Evolutionary conservation across 2,888 invertebrate genomes (phyloP), one percentile per base, ranked within the genome.

Genomic region (Parelbella ahira): DNA sequence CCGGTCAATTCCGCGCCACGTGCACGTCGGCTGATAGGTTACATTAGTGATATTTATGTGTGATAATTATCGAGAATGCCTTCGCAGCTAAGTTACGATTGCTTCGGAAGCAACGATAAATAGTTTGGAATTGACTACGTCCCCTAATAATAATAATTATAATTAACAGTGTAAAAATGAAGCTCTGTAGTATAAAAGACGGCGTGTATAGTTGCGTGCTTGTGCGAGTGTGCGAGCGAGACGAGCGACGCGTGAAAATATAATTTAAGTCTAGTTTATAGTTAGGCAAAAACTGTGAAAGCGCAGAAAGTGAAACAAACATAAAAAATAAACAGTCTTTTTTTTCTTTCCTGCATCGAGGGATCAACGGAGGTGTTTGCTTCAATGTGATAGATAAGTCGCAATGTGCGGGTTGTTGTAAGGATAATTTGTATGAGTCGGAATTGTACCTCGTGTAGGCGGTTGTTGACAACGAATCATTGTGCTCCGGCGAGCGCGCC

Each of bases 201-300:
- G 64, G 53, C 58, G 67, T 62, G 68, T 32, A 39, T 32, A 32
- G 39, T 19, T 32, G 62, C 53, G 63, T 61, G 64, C 39, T 32
- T 32, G 39, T 18, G 56, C 61, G 47, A 51, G 57, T 61, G 60
- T 48, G 50, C 48, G 57, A 44, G 50, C 49, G 56, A 39, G 51
- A 47, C 42, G 60, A 56, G 68, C 46, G 68, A 49, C 8, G 61
- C 55, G 70, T 63, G 71, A 50, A 70, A n/a, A n/a, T 64, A 56
- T 69, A 49, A 67, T 68, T 68, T 83, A 86, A 84, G 83, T 74
- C 68, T 86, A 87, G 86, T 71, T 68, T 73, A 72, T 87, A 87
- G 86, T 83, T 87, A 87, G 87, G 87, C 77, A 68, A 80, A 81
- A 76, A 73, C 74, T 73, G 76, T 75, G 71, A 74, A 68, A 30